These are phyloP conservation scores for Melinaea menophilus DNA, from an alignment of 2,888 invertebrate genomes.

Conservation along the genomic window DNA sequence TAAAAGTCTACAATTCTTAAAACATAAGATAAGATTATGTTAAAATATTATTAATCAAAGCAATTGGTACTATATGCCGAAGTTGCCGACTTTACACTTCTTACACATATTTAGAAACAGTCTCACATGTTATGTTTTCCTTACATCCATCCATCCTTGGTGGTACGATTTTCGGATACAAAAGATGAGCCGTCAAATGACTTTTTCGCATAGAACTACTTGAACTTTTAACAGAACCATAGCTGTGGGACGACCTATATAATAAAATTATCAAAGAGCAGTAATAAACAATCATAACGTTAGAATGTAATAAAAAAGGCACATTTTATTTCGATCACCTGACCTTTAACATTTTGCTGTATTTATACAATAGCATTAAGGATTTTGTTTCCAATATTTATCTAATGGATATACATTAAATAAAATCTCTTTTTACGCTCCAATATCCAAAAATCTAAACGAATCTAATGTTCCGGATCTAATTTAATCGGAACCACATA, in stretches of 20 bases:
- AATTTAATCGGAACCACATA: constrained; percentile 34
- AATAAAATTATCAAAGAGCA: not conserved
- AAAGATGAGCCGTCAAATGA: constrained; percentile 33
- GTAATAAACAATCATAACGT: too few species aligned
- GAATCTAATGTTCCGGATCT: constrained; percentile 17
- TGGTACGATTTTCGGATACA: constrained; percentile 51
- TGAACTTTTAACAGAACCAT: constrained; percentile 40
- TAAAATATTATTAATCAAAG: too few species aligned
- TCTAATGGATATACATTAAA: not conserved
- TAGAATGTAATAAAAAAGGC: not conserved
- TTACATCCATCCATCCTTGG: constrained; percentile 45
- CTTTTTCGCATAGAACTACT: constrained; percentile 46
- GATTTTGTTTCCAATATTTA: not conserved
- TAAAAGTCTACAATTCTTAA: too few species aligned
- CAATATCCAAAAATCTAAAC: constrained; percentile 16
- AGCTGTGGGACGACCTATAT: constrained; percentile 44
- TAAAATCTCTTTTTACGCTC: constrained; percentile 12
- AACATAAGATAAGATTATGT: too few species aligned
- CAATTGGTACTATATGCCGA: too few species aligned
- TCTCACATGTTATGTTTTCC: too few species aligned
- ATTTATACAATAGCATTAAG: too few species aligned
- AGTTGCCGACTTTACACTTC: too few species aligned
- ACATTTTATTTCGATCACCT: not conserved
- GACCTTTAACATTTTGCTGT: not conserved
- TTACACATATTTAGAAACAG: constrained; percentile 48